Evolutionary conservation across 2,888 invertebrate genomes (phyloP), one percentile per base, ranked within the genome.

Genomic region (Eupithecia insigniata): DNA sequence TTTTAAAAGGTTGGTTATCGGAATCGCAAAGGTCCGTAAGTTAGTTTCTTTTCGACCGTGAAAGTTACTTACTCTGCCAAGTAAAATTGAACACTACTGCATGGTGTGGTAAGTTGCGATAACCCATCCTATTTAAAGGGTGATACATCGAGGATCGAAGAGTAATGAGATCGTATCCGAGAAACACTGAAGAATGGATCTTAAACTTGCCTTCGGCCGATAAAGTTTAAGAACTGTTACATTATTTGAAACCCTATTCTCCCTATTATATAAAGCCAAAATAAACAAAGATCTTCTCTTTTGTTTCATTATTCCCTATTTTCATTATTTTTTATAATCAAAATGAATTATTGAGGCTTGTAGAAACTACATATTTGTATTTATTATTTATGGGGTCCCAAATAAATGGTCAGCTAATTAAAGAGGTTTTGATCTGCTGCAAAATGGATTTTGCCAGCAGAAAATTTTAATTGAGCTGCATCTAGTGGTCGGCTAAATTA

Each of bases 31-130:
- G 1, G 36, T 62, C 2, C 22, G n/a, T 12, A 14, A 34, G 18
- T 34, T 34, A n/a, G 34, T 34, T 39, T 64, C 64, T n/a, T 22
- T n/a, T 7, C 18, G 36, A 16, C 6, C 26, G n/a, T 16, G 18
- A 36, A 32, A 60, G 28, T 60, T 26, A 58, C 55, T 60, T 30
- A 55, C n/a, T 18, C 62, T 34, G 14, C 61, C 18, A 62, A 62
- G 62, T 36, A 22, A 62, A 62, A 36, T 62, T 10, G 62, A 36
- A 26, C 64, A 22, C n/a, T 51, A 26, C 80, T 79, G 81, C 82
- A 80, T 79, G 78, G 78, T 78, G 79, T 81, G 80, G 77, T 79
- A 78, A 81, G 80, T 78, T 77, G 77, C 74, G 76, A 84, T 83
- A 79, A 78, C 69, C 67, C 70, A 73, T 77, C 76, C 78, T 71